phyloP scores from a whole-genome alignment of 2,113 vertebrate species.

The mouse (Mus musculus) region DNA sequence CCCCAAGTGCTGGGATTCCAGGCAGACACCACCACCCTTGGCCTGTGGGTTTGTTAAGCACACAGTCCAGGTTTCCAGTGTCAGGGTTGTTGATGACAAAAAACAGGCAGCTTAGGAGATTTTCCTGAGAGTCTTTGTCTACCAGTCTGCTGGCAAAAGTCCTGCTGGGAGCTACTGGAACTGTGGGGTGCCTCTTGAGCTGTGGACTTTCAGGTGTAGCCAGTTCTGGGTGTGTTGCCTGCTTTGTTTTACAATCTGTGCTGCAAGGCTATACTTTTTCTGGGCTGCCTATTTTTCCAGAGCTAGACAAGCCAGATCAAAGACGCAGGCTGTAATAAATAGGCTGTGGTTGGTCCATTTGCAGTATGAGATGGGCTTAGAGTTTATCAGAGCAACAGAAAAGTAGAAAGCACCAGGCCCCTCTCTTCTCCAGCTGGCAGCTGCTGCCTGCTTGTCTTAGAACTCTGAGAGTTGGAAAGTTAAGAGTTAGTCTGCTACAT shows the following conservation, averaged over 20 bases:
- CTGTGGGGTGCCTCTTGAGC: background rate
- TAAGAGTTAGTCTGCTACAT: too few species aligned
- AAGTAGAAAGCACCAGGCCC: background rate
- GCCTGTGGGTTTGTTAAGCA: background rate
- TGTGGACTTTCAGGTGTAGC: background rate
- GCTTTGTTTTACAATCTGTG: background rate
- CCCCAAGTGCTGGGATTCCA: background rate
- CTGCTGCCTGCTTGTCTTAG: background rate
- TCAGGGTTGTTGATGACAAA: background rate
- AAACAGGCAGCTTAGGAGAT: background rate
- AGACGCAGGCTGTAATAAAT: background rate
- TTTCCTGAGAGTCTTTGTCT: too few species aligned
- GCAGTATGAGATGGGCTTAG: too few species aligned
- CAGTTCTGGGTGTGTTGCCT: background rate
- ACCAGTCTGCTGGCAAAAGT: background rate
- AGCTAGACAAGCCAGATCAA: background rate
- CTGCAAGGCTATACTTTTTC: background rate
- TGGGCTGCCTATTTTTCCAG: background rate
- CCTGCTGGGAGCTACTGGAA: background rate
- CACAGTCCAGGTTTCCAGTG: background rate
- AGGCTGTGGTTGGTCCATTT: background rate
- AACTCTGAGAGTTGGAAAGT: background rate
- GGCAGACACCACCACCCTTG: too few species aligned
- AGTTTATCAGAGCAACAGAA: background rate
- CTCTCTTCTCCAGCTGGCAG: background rate